Conservation (phyloP, 2,113 vertebrate genomes). For the Felis catus region F.catus_Fca126_mat1.0 CM031413.1:10103001-10103500, state of each 20-base stretch:
- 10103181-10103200: not conserved
- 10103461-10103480: not conserved
- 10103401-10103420: not conserved
- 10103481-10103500: not conserved
- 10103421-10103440: not conserved
- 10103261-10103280: not conserved
- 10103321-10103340: not conserved
- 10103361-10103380: not conserved
- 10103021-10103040: not conserved
- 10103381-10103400: not conserved
- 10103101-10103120: rapidly evolving
- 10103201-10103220: not conserved
- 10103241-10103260: not conserved
- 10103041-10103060: not conserved
- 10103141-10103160: too few species aligned
- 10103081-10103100: not conserved
- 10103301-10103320: not conserved
- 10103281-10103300: not conserved
- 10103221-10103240: not conserved
- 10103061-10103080: not conserved
- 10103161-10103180: not conserved
- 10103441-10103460: not conserved
- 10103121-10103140: not conserved
- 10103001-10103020: not conserved
- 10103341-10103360: not conserved